Conservation (phyloP, 2,888 invertebrate genomes). For the Athalia cordata region DNA sequence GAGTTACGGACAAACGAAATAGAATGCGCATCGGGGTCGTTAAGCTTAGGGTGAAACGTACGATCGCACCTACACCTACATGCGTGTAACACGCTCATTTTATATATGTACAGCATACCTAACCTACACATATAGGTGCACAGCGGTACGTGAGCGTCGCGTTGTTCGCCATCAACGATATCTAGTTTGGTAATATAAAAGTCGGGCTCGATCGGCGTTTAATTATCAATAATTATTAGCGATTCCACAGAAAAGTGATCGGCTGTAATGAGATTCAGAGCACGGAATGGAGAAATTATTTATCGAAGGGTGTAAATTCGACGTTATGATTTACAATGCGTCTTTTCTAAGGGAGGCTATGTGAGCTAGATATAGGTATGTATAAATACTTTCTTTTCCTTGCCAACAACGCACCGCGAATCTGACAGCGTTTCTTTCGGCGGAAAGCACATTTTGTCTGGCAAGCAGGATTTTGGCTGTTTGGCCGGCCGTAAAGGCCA, state of each 20-base stretch:
- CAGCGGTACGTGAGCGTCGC: too few relatives aligned
- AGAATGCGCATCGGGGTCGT: slow-evolving; percentile 36
- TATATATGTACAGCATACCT: too few relatives aligned
- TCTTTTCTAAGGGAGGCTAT: too few relatives aligned
- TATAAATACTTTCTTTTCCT: too few relatives aligned
- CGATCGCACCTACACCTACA: not conserved
- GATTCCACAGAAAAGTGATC: not conserved
- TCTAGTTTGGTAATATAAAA: too few relatives aligned
- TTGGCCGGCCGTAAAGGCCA: slow-evolving; percentile 37
- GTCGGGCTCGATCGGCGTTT: slow-evolving; percentile 14
- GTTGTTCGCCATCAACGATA: too few relatives aligned
- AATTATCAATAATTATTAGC: slow-evolving; percentile 14
- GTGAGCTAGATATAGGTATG: too few relatives aligned
- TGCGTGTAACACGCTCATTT: not conserved
- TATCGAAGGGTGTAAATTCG: not conserved
- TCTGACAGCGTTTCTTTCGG: slow-evolving; percentile 6
- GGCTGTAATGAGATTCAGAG: not conserved
- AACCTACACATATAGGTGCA: too few relatives aligned
- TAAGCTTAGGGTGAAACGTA: slow-evolving; percentile 29
- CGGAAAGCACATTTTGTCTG: slow-evolving; percentile 24
- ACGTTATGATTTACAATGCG: not conserved
- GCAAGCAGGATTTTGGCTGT: slow-evolving; percentile 37
- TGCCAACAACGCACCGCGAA: too few relatives aligned
- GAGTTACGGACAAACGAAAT: slow-evolving; percentile 35
- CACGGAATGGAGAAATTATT: slow-evolving; percentile 9